Percentiles rank a stretch among this genome's conserved stretches.
These are phyloP conservation scores for Eurystomus gularis DNA, from an alignment of 2,113 vertebrate species.

Conservation along the genomic window DNA sequence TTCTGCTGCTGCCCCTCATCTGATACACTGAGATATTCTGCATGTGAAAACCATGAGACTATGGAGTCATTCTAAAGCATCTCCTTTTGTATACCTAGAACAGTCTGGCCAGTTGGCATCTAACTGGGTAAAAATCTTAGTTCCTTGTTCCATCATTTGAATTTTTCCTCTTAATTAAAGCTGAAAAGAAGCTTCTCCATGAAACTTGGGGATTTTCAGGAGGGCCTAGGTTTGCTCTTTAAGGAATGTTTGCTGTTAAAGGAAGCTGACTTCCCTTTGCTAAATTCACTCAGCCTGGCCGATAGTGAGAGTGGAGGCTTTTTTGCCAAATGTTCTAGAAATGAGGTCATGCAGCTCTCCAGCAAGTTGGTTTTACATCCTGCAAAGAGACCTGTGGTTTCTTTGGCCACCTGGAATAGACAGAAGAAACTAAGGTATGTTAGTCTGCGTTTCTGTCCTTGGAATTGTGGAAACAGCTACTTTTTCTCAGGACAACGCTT, in stretches of 20 bases:
- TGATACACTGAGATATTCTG: not conserved
- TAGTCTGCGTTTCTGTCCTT: not conserved
- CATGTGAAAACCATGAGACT: not conserved
- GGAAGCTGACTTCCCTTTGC: not conserved
- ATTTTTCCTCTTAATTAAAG: not conserved
- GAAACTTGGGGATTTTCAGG: not conserved
- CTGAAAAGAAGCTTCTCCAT: not conserved
- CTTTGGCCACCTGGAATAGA: slow-evolving; percentile 14
- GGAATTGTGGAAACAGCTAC: not conserved
- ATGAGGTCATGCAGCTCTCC: not conserved
- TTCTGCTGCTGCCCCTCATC: not conserved
- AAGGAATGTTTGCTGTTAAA: not conserved
- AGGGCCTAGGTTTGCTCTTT: not conserved
- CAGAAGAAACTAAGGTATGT: not conserved
- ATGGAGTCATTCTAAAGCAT: not conserved
- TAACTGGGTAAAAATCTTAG: not conserved
- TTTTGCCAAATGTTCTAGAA: slow-evolving; percentile 15
- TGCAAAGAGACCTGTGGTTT: slow-evolving; percentile 7
- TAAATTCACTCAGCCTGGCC: not conserved
- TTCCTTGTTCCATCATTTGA: not conserved
- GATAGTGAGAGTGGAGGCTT: not conserved
- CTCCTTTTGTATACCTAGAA: not conserved
- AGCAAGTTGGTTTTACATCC: not conserved
- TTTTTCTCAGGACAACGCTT: not conserved
- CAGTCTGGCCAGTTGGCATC: not conserved